Conservation (phyloP, 2,797 vertebrate genomes). For the Limnodromus scolopaceus region DNA sequence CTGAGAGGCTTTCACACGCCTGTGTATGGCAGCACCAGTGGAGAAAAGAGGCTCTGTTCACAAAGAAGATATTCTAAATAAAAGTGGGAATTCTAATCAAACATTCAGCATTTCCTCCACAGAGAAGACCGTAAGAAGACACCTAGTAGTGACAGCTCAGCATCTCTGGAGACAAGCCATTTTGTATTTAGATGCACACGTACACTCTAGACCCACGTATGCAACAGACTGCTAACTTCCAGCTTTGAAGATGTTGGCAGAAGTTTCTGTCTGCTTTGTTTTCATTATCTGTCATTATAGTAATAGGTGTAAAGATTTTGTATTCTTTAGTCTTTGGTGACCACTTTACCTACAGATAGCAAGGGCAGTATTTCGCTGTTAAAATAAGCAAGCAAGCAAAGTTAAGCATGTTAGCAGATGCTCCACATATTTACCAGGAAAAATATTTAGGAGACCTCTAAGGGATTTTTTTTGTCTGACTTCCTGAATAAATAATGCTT, state of each 20-base stretch:
- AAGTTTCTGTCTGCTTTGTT: neutral
- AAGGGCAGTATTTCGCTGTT: neutral
- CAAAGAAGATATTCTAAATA: neutral
- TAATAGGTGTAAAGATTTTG: neutral
- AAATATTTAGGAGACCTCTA: neutral
- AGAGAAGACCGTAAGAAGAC: neutral
- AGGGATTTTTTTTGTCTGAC: neutral
- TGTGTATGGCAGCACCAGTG: accelerated
- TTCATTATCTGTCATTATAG: neutral
- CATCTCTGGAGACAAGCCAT: neutral
- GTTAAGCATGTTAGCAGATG: neutral
- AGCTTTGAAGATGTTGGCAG: neutral
- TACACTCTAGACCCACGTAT: neutral
- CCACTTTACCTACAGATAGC: neutral
- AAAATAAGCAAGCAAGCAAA: neutral
- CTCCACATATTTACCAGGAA: neutral
- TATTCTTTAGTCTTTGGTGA: neutral
- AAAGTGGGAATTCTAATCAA: neutral
- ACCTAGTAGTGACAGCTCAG: neutral
- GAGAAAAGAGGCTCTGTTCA: neutral
- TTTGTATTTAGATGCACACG: neutral
- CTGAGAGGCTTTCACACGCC: neutral
- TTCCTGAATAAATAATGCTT: neutral
- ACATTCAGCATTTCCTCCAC: neutral
- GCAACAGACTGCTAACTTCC: neutral